Base-by-base conservation (phyloP, 1,140 invertebrate species). In the Gryllus bimaculatus region DNA sequence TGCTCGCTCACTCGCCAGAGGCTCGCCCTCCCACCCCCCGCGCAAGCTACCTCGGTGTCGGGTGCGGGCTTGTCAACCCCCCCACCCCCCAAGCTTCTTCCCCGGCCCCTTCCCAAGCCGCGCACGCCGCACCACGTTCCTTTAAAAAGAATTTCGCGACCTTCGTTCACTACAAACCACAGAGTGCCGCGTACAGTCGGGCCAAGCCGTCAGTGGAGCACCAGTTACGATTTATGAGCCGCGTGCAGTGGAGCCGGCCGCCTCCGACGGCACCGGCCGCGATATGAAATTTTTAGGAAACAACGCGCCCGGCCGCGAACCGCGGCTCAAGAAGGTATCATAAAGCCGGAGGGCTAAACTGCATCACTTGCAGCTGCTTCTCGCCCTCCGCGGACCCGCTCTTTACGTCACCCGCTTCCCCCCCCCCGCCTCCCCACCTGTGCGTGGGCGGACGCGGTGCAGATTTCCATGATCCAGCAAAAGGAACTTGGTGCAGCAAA, bases 111-210 rank as follows among this genome's bases (percentile, higher is more conserved):
- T 66, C 54, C 54, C 18, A 18, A 7, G 0, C 18, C 54, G 54
- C 54, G 2, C 10, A 8, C 54, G 54, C 18, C 54, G 54, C 54
- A 18, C 54, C 48, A 54, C 48, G n/a, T 77, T 77, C 48, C 76
- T 77, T 77, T 8, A 77, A 77, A n/a, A n/a, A n/a, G n/a, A 77
- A 77, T 77, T 77, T 77, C 48, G 48, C 76, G 12, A 48, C 76
- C 47, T n/a, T n/a, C 48, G 47, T 54, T 66, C 54, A 18, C n/a
- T n/a, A n/a, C 54, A 66, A 66, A 66, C 54, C 54, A 66, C 54
- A 66, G 2, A 66, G 54, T 3, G 54, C 54, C 54, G 54, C 54
- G 54, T 66, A 66, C 54, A 66, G 54, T 66, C 54, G 54, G 54
- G 54, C 54, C 54, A 66, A 66, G 54, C 18, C 54, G 18, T n/a